Base-by-base conservation (phyloP, 2,113 vertebrate genomes). In the Poecilia latipinna region DNA sequence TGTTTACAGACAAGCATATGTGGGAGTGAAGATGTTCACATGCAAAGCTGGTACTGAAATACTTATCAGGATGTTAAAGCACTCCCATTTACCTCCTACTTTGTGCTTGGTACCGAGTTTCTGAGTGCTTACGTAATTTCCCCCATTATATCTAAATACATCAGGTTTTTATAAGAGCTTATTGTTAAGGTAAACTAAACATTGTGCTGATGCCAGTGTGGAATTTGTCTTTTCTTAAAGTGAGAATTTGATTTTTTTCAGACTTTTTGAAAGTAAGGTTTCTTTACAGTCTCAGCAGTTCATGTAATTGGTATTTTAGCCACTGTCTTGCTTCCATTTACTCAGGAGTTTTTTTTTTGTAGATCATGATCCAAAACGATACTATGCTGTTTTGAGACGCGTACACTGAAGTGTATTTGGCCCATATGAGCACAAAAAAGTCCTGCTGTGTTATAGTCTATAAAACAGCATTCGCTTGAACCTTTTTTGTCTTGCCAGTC, bases 1-100 rank as follows among this genome's bases (percentile, higher is more conserved):
- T 87, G 83, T 83, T 83, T 82, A 76, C 54, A 71, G 79, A 83
- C 33, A 82, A 67, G 69, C 54, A 73, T 82, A 74, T 71, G 79
- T 74, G 82, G 82, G 86, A 81, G 82, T 63, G 61, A 28, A 12
- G 67, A 69, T 68, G 76, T 48, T 62, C 60, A 69, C 31, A 65
- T 65, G 65, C 39, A 66, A 61, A 77, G 64, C 64, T 78, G 78
- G 76, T 61, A 80, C 66, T 48, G 26, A 79, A 42, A 54, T 61
- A 65, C 68, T 76, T 71, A 33, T 76, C 28, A 68, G 42, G 69
- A 74, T 73, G 54, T 68, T 74, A 67, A 82, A 82, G 78, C 80
- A 60, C 72, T 74, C 75, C 81, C 22, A 19, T 74, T 39, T 12
- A 19, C 68, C 61, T 70, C 80, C 74, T 61, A 68, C 44, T 68